These are phyloP conservation scores for Pilophorus perplexus DNA, from an alignment of 2,888 invertebrate genomes.

Conservation along the genomic window DNA sequence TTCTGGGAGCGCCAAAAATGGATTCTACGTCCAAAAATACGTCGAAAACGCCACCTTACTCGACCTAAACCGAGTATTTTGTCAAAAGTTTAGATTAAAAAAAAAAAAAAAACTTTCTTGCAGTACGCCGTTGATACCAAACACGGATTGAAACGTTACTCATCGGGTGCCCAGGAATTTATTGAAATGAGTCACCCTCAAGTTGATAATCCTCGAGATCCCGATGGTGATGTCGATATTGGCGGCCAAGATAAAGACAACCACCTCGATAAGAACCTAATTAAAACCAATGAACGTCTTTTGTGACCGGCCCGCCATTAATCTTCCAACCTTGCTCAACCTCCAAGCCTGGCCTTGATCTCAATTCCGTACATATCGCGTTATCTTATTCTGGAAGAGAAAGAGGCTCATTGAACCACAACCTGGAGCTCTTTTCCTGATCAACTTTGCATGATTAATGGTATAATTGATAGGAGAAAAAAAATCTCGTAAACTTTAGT, in stretches of 20 bases:
- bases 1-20: too few relatives aligned
- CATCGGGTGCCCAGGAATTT: too few relatives aligned
- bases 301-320: slow-evolving; percentile 16
- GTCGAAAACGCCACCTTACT: too few relatives aligned
- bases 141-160: too few relatives aligned
- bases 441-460: neutral
- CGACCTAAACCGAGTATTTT: too few relatives aligned
- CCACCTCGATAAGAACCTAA: slow-evolving; percentile 25
- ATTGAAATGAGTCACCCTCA: too few relatives aligned
- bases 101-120: too few relatives aligned
- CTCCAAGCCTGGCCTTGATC: slow-evolving; percentile 19
- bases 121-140: too few relatives aligned
- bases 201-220: too few relatives aligned
- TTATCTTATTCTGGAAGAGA: neutral
- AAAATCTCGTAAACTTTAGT: neutral
- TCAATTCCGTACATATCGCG: slow-evolving; percentile 7
- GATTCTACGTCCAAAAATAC: too few relatives aligned
- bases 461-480: neutral
- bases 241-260: slow-evolving; percentile 14
- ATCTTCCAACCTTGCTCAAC: slow-evolving; percentile 17
- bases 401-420: neutral
- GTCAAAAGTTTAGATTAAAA: too few relatives aligned
- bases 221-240: too few relatives aligned
- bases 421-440: neutral
- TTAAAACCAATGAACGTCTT: slow-evolving; percentile 27